Conservation (phyloP, 2,888 invertebrate genomes). For the Thysanoteuthis rhombus region DNA sequence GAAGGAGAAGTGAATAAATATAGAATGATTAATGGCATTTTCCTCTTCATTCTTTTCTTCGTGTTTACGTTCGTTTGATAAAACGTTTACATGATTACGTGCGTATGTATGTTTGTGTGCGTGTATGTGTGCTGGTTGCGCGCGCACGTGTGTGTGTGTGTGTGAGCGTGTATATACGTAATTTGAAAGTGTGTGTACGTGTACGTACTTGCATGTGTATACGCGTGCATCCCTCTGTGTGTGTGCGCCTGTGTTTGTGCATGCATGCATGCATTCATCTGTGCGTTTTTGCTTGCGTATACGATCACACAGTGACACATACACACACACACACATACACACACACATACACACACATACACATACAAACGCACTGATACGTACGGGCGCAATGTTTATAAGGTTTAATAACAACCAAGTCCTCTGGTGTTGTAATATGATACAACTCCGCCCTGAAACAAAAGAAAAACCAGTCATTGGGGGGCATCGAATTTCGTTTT, state of each 20-base stretch:
- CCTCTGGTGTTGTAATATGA: not conserved
- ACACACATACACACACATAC: not conserved
- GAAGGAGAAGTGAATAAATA: not conserved
- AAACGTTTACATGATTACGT: not conserved
- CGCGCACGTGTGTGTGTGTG: not conserved
- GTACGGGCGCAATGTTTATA: not conserved
- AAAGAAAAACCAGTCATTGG: not conserved
- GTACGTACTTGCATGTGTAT: no score
- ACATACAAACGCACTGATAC: no score
- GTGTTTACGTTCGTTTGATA: not conserved
- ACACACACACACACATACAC: not conserved
- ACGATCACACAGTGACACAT: not conserved
- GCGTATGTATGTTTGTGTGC: not conserved
- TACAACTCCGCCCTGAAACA: not conserved
- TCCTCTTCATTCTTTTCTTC: not conserved
- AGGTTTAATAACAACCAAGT: not conserved
- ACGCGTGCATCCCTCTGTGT: not conserved
- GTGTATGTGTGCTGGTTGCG: not conserved
- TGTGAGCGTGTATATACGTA: no score
- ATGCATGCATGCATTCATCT: not conserved
- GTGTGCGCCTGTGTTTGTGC: not conserved
- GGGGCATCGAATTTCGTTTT: not conserved
- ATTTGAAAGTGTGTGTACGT: no score
- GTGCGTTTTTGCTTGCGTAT: not conserved
- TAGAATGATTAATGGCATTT: not conserved